Base-by-base conservation (phyloP, 2,888 invertebrate genomes). In the Cosmopolites sordidus region DNA sequence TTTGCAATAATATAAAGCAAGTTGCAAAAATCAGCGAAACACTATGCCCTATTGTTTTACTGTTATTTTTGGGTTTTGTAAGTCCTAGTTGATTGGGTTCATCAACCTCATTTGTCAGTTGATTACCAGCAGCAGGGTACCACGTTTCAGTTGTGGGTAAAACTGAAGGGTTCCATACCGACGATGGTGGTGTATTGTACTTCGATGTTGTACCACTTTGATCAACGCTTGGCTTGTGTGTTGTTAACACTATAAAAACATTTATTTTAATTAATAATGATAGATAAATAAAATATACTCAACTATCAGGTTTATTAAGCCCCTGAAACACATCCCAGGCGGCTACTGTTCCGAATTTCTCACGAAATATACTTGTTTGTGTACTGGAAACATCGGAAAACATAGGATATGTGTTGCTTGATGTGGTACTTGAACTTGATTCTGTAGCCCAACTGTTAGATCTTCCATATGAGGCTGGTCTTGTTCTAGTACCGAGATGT, bases 51-150 rank as follows among this genome's bases (percentile, higher is more conserved):
- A 16, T 27, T n/a, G 30, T 16, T 1, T 3, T 14, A 1, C 27
- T 50, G 11, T 15, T 30, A 42, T 65, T 64, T 54, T 51, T 60
- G 1, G 61, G 60, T 59, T 67, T 66, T 16, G 48, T 59, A 17
- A 78, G 66, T 0, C 80, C 79, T 60, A 79, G 75, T 62, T 80
- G 80, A 64, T 81, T 80, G 1, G 80, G 80, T 62, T 79, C 79
- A 54, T 80, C 80, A 1, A 80, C 76, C 61, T 78, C 76, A 62
- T 79, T 79, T 49, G 73, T 76, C n/a, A 76, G 67, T 60, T 78
- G 78, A 60, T 73, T 75, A 22, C 78, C 77, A 14, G 78, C 77
- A 1, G 75, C 76, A 22, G 78, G 77, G 61, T 75, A 78, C 76
- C 78, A 78, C 0, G 75, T 74, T 47, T 60, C 58, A 2, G 53